Evolutionary conservation across 2,888 invertebrate genomes (phyloP).

Genomic region (Phymatocera aterrima): DNA sequence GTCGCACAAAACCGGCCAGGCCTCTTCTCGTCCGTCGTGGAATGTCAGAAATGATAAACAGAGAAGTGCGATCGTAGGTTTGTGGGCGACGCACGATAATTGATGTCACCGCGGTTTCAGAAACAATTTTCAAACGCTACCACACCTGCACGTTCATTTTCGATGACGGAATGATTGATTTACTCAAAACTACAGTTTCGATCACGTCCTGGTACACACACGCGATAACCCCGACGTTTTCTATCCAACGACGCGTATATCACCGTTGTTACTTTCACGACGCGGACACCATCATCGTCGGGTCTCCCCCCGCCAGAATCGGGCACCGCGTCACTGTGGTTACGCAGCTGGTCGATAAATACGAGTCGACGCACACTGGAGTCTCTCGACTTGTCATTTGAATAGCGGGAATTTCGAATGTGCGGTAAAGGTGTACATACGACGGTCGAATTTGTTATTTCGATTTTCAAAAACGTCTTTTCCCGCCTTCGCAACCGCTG

Average conservation of each 20-base stretch:
- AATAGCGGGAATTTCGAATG: constrained; percentile 7
- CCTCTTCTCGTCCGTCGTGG: not conserved
- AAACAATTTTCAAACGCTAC: not conserved
- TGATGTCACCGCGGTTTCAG: not conserved
- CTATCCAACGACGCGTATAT: not conserved
- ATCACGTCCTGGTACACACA: not conserved
- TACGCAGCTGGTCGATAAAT: constrained; percentile 32
- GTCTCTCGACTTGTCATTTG: not conserved
- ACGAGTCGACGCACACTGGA: constrained; percentile 14
- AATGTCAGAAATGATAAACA: constrained; percentile 4
- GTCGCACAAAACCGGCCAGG: not conserved
- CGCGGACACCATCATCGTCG: not conserved
- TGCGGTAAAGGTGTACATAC: too few relatives aligned
- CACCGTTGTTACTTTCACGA: constrained; percentile 14
- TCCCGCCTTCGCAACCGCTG: not conserved
- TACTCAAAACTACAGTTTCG: not conserved
- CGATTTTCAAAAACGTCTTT: not conserved
- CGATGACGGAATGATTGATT: not conserved
- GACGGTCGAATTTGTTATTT: too few relatives aligned
- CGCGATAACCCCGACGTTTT: not conserved
- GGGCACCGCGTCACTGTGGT: constrained; percentile 1
- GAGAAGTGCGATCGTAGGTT: not conserved
- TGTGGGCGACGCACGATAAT: not conserved
- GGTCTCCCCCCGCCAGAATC: constrained; percentile 13
- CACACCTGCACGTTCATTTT: not conserved